Percentiles rank a stretch among this genome's conserved stretches.
phyloP scores from a whole-genome alignment of 92 coral and sea anemone genomes.

The Epizoanthus illoricatus region DNA sequence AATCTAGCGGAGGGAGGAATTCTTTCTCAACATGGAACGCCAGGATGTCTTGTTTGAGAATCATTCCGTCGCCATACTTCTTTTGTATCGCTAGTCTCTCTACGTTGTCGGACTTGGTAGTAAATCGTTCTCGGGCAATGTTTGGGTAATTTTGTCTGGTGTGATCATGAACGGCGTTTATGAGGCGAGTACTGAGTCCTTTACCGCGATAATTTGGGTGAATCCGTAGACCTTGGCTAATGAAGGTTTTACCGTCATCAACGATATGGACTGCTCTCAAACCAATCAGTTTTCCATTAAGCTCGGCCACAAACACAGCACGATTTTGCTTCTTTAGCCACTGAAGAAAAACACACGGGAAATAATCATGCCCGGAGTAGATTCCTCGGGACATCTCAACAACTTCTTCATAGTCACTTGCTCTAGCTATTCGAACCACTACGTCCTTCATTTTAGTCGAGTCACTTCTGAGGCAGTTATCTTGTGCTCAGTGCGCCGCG shows the following conservation, averaged over 20 bases:
- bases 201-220: constrained; percentile 88
- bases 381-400: constrained; percentile 88
- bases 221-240: constrained; percentile 91
- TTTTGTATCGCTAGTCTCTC: constrained; percentile 92
- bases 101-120: constrained; percentile 93
- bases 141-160: constrained; percentile 68
- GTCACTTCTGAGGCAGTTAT: not conserved
- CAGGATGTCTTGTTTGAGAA: constrained; percentile 81
- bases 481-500: not conserved
- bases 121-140: constrained; percentile 86
- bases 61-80: constrained; percentile 79
- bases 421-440: constrained; percentile 66
- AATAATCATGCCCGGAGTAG: constrained; percentile 89
- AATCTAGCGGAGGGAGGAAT: constrained; percentile 21
- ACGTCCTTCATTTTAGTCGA: constrained; percentile 63
- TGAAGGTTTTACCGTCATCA: constrained; percentile 80
- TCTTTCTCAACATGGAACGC: constrained; percentile 77
- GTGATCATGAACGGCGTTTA: constrained; percentile 72
- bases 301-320: constrained; percentile 77
- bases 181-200: constrained; percentile 82
- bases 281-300: constrained; percentile 71
- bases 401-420: constrained; percentile 66
- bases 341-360: constrained; percentile 77
- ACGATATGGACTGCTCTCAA: constrained; percentile 89
- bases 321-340: constrained; percentile 78